phyloP scores from a whole-genome alignment of 2,888 invertebrate genomes.

The Tetragonula carbonaria region DNA sequence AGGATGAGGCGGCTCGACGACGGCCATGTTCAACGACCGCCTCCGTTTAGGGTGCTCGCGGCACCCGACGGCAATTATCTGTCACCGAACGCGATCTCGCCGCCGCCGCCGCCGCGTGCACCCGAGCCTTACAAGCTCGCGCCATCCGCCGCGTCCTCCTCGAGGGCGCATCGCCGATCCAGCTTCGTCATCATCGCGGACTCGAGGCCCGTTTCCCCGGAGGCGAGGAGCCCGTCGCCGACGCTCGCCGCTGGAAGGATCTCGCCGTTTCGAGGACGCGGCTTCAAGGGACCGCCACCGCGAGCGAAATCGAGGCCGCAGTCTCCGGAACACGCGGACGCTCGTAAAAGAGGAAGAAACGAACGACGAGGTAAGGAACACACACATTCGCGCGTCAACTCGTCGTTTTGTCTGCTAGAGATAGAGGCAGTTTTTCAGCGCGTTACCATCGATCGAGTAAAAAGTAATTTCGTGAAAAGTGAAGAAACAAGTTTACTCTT shows the following conservation, averaged over 20 bases:
- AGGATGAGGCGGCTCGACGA: slow-evolving; percentile 71
- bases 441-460: no score
- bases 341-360: slow-evolving; percentile 48
- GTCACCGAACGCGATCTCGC: slow-evolving; percentile 59
- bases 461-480: no score
- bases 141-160: slow-evolving; percentile 81
- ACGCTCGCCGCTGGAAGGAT: slow-evolving; percentile 85
- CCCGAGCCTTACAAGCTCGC: slow-evolving; percentile 82
- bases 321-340: slow-evolving; percentile 82
- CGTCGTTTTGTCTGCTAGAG: background rate
- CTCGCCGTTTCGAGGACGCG: slow-evolving; percentile 87
- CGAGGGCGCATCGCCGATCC: slow-evolving; percentile 87
- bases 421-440: no score
- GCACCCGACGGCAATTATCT: slow-evolving; percentile 67
- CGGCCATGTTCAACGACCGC: slow-evolving; percentile 65
- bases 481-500: no score
- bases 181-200: slow-evolving; percentile 90
- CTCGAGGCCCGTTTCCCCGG: slow-evolving; percentile 84
- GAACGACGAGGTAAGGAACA: slow-evolving; percentile 72
- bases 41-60: slow-evolving; percentile 79
- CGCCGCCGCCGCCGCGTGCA: slow-evolving; percentile 79
- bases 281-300: slow-evolving; percentile 85
- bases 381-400: background rate
- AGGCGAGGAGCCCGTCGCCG: slow-evolving; percentile 84
- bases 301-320: slow-evolving; percentile 84